phyloP scores from a whole-genome alignment of 2,888 invertebrate genomes.

The Bellardia pandia region DNA sequence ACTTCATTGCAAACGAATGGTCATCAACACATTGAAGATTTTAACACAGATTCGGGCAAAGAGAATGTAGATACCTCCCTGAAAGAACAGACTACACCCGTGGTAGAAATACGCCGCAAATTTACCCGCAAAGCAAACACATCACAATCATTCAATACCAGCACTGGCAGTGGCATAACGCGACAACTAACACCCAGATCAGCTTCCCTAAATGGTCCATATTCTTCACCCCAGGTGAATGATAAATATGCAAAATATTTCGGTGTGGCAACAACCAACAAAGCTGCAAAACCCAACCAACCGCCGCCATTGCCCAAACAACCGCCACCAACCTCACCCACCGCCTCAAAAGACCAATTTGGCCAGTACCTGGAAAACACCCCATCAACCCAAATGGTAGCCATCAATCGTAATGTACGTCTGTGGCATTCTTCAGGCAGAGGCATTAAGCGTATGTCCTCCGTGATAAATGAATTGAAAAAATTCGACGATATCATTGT shows the following conservation, averaged over 20 bases:
- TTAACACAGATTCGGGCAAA: slow-evolving; percentile 81
- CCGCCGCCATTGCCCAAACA: slow-evolving; percentile 29
- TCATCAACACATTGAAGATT: slow-evolving; percentile 67
- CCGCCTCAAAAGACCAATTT: background rate
- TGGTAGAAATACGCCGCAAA: slow-evolving; percentile 79
- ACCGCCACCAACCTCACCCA: slow-evolving; percentile 30
- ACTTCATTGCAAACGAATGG: slow-evolving; percentile 41
- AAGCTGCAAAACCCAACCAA: background rate
- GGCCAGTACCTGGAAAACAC: background rate
- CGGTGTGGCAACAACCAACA: slow-evolving; percentile 73
- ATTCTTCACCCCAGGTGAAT: slow-evolving; percentile 75
- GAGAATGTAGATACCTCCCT: slow-evolving; percentile 77
- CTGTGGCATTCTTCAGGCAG: slow-evolving; percentile 52
- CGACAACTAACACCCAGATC: slow-evolving; percentile 60
- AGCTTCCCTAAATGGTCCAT: slow-evolving; percentile 66
- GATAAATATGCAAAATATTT: slow-evolving; percentile 82
- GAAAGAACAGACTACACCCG: slow-evolving; percentile 64
- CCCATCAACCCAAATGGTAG: slow-evolving; percentile 52
- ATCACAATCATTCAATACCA: slow-evolving; percentile 59
- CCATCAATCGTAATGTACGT: slow-evolving; percentile 77
- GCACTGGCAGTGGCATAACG: slow-evolving; percentile 40
- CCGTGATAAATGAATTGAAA: slow-evolving; percentile 71
- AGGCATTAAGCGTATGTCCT: slow-evolving; percentile 39
- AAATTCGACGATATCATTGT: slow-evolving; percentile 81
- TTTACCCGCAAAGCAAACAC: slow-evolving; percentile 76